phyloP scores from a whole-genome alignment of 2,888 invertebrate species.

The Chrysolina oricalcia region DNA sequence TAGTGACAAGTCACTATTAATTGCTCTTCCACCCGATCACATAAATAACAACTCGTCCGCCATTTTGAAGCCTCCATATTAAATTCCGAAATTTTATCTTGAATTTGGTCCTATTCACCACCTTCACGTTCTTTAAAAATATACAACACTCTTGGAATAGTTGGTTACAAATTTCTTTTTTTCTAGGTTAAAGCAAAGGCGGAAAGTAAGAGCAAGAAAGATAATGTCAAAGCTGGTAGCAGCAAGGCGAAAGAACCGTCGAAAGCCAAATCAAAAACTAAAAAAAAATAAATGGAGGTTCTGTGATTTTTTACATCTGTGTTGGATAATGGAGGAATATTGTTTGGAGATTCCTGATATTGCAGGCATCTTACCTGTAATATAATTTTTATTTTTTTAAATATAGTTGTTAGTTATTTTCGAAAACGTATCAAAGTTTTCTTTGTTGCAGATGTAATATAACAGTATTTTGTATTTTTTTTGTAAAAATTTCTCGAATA shows the following conservation, averaged over 20 bases:
- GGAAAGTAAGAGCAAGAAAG: conserved; percentile 39
- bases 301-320: not conserved
- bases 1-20: no score
- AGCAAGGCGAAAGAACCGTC: conserved; percentile 45
- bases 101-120: no score
- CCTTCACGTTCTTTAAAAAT: no score
- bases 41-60: no score
- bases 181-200: conserved; percentile 44
- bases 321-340: not conserved
- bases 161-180: conserved; percentile 13
- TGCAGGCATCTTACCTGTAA: conserved; percentile 2
- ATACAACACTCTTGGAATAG: no score
- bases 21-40: no score
- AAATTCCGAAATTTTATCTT: no score
- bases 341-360: not conserved
- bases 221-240: conserved; percentile 37
- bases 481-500: not conserved
- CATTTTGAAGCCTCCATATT: no score
- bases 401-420: not conserved
- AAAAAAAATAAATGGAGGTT: not conserved
- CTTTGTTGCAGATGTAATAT: conserved; percentile 2
- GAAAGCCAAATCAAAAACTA: conserved; percentile 31
- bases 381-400: conserved; percentile 17
- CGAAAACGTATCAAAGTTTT: not conserved
- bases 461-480: not conserved